Evolutionary conservation across 1,140 invertebrate genomes (phyloP).

Genomic region (Camponotus pennsylvanicus): DNA sequence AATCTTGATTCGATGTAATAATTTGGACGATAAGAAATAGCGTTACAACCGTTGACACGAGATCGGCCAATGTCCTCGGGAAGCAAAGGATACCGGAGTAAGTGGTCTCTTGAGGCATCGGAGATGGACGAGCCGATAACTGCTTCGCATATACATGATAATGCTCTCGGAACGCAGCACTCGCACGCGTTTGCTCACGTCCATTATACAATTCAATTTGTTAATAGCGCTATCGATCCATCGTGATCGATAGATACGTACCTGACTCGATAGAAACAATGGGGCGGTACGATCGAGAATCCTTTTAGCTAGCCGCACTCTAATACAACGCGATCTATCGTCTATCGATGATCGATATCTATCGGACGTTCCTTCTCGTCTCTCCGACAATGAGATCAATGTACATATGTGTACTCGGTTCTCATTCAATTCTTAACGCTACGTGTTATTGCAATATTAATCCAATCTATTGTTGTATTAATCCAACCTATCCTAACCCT

Average conservation of each 20-base stretch:
- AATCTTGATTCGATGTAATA: not conserved
- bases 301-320: slow-evolving; percentile 77
- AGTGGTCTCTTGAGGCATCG: slow-evolving; percentile 56
- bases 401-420: not conserved
- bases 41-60: slow-evolving; percentile 12
- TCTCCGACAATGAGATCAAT: slow-evolving; percentile 8
- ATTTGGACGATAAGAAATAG: slow-evolving; percentile 1
- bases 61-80: not conserved
- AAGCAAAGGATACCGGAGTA: slow-evolving; percentile 8
- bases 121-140: slow-evolving; percentile 59
- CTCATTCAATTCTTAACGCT: slow-evolving; percentile 23
- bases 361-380: not conserved
- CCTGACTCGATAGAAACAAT: slow-evolving; percentile 75
- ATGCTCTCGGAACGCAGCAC: slow-evolving; percentile 19
- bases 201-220: slow-evolving; percentile 82
- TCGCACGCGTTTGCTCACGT: slow-evolving; percentile 31
- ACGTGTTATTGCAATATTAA: slow-evolving; percentile 30
- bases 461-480: slow-evolving; percentile 29
- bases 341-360: slow-evolving; percentile 6
- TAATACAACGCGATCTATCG: slow-evolving; percentile 48
- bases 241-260: slow-evolving; percentile 72
- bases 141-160: slow-evolving; percentile 63
- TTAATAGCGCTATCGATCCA: slow-evolving; percentile 79
- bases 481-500: not conserved
- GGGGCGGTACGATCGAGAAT: slow-evolving; percentile 70